Evolutionary conservation across 2,797 vertebrate species (phyloP).

Genomic region (Gouania willdenowi): DNA sequence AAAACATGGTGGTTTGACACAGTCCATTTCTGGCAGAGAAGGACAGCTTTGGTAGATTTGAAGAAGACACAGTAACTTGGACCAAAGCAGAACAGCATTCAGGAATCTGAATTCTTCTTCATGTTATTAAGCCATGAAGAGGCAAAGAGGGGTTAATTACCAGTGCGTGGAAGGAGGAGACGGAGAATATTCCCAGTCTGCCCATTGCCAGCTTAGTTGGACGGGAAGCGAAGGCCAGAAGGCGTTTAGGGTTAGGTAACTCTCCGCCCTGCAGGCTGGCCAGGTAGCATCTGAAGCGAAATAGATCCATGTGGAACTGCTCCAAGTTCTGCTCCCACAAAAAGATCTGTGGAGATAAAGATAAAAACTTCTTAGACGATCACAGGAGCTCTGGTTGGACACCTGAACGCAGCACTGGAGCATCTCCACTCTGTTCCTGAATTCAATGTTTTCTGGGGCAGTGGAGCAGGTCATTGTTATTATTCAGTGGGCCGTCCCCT

Average conservation of each 20-base stretch:
- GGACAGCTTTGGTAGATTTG: no score
- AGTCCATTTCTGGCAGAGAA: slow-evolving; percentile 4
- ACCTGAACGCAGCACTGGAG: slow-evolving; percentile 18
- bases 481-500: slow-evolving; percentile 47
- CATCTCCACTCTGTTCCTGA: neutral
- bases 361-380: slow-evolving; percentile 5
- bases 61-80: neutral
- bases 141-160: slow-evolving; percentile 60
- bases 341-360: slow-evolving; percentile 70
- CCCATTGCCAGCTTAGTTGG: slow-evolving; percentile 97
- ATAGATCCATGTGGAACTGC: slow-evolving; percentile 97
- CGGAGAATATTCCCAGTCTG: slow-evolving; percentile 94
- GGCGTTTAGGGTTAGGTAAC: slow-evolving; percentile 94
- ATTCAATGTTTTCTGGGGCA: slow-evolving; percentile 54
- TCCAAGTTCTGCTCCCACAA: slow-evolving; percentile 98
- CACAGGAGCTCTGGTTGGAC: slow-evolving; percentile 12
- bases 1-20: slow-evolving; percentile 11
- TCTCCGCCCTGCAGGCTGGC: slow-evolving; percentile 96
- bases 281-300: slow-evolving; percentile 93
- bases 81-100: no score
- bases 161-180: slow-evolving; percentile 95
- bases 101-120: no score
- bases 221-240: slow-evolving; percentile 92
- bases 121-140: no score
- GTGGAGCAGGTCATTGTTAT: slow-evolving; percentile 48